These are phyloP conservation scores for Drosophila subobscura DNA, from an alignment of 1,140 invertebrate genomes.

Conservation along the genomic window DNA sequence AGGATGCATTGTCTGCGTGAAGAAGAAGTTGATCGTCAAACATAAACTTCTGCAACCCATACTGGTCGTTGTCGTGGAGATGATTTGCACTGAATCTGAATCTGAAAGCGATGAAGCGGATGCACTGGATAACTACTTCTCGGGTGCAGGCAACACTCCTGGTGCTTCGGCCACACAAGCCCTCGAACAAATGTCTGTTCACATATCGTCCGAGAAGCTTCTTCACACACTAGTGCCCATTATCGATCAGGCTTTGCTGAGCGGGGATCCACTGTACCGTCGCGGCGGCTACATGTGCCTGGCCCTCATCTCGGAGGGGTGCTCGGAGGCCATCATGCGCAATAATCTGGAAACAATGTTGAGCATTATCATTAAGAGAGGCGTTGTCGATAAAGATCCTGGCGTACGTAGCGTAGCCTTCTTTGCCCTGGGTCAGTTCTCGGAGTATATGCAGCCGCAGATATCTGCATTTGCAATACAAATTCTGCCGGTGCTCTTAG, in stretches of 20 bases:
- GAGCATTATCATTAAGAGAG: constrained; percentile 87
- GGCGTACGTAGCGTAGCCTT: constrained; percentile 89
- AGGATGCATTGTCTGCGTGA: constrained; percentile 86
- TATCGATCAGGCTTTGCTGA: constrained; percentile 87
- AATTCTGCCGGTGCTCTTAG: constrained; percentile 90
- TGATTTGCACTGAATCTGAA: constrained; percentile 87
- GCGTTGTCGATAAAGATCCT: constrained; percentile 87
- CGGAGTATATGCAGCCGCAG: constrained; percentile 90
- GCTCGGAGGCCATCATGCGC: constrained; percentile 89
- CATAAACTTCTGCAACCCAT: constrained; percentile 90
- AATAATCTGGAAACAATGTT: constrained; percentile 90
- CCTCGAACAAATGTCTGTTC: constrained; percentile 89
- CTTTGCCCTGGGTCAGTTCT: constrained; percentile 92
- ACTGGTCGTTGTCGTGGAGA: constrained; percentile 87
- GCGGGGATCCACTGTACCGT: constrained; percentile 85
- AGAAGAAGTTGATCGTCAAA: constrained; percentile 90
- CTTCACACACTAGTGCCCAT: constrained; percentile 87
- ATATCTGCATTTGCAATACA: constrained; percentile 89
- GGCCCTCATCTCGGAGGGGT: constrained; percentile 92
- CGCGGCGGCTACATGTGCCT: constrained; percentile 90
- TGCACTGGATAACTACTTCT: constrained; percentile 35
- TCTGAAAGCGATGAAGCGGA: constrained; percentile 85
- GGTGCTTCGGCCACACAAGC: constrained; percentile 89
- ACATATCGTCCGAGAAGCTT: constrained; percentile 91
- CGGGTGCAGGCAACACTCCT: constrained; percentile 80